phyloP scores from a whole-genome alignment of 2,888 invertebrate species.

The Ophioninae sp. region DNA sequence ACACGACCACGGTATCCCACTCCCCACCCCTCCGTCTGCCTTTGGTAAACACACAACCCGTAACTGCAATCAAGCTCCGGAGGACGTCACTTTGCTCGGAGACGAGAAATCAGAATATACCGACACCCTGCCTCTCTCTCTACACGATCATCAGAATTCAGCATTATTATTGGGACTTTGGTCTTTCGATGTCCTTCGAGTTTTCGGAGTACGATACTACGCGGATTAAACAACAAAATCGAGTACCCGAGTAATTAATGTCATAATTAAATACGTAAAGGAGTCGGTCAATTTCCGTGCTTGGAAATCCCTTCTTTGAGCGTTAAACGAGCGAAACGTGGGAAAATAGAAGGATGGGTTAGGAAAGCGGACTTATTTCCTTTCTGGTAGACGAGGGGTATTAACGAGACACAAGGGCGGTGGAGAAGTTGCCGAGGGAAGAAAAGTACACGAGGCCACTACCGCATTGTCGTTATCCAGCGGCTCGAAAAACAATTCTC shows the following conservation, averaged over 20 bases:
- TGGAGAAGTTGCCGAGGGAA: slow-evolving; percentile 9
- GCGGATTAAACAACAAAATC: no score
- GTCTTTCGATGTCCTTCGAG: no score
- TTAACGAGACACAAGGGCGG: slow-evolving; percentile 15
- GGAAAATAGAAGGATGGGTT: neutral
- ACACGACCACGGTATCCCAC: slow-evolving; percentile 32
- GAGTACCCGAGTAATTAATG: no score
- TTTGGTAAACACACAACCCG: slow-evolving; percentile 49
- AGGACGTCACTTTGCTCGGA: slow-evolving; percentile 6
- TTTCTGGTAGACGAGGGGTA: neutral
- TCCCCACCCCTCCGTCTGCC: slow-evolving; percentile 18
- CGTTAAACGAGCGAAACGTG: no score
- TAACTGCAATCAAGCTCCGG: slow-evolving; percentile 43
- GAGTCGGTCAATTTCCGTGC: no score
- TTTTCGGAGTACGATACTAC: no score
- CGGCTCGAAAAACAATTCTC: slow-evolving; percentile 65
- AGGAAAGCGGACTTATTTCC: neutral
- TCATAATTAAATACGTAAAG: no score
- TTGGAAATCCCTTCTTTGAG: no score
- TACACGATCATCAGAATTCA: no score
- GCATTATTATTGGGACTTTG: no score
- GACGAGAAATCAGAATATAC: no score
- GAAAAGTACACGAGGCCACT: slow-evolving; percentile 26
- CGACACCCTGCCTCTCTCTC: no score
- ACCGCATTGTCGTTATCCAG: slow-evolving; percentile 58